Percentiles rank a stretch among this genome's conserved stretches.
Conservation (phyloP, 2,113 vertebrate genomes). For the Actinemys pallida region DNA sequence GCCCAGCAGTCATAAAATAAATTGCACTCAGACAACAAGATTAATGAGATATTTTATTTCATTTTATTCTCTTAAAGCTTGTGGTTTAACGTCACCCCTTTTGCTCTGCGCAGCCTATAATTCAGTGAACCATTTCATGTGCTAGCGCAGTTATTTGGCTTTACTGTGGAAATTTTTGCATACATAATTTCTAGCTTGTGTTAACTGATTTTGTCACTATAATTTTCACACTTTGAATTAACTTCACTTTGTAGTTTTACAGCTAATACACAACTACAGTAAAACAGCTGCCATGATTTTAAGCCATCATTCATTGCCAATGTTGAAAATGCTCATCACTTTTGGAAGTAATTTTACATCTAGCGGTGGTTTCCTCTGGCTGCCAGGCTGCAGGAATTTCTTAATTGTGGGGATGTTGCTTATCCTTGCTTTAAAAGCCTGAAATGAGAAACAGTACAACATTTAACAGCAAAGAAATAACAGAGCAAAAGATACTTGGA, state of each 20-base stretch:
- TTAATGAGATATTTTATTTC: slow-evolving; percentile 16
- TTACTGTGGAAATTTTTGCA: neutral
- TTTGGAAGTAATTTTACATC: slow-evolving; percentile 72
- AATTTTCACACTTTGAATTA: neutral
- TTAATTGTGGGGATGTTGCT: slow-evolving; percentile 77
- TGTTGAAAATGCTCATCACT: slow-evolving; percentile 70
- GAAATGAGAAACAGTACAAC: slow-evolving; percentile 4
- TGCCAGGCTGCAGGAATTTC: slow-evolving; percentile 87
- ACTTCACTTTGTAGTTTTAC: neutral
- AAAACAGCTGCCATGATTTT: neutral
- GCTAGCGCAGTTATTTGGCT: accelerated
- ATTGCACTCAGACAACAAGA: neutral
- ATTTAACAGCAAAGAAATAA: neutral
- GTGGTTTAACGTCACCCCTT: neutral
- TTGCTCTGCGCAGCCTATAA: too few relatives aligned
- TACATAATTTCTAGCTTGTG: neutral
- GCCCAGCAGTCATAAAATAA: neutral
- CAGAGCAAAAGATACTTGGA: neutral
- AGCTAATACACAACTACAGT: neutral
- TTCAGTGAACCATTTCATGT: neutral
- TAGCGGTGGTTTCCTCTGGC: slow-evolving; percentile 81
- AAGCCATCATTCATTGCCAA: slow-evolving; percentile 2
- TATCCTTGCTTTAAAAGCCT: slow-evolving; percentile 87
- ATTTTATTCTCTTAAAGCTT: neutral
- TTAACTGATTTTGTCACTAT: neutral